Percentiles rank a stretch among this genome's conserved stretches.
Evolutionary conservation across 2,888 invertebrate genomes (phyloP).

Genomic region (Acanthacorydalis orientalis): DNA sequence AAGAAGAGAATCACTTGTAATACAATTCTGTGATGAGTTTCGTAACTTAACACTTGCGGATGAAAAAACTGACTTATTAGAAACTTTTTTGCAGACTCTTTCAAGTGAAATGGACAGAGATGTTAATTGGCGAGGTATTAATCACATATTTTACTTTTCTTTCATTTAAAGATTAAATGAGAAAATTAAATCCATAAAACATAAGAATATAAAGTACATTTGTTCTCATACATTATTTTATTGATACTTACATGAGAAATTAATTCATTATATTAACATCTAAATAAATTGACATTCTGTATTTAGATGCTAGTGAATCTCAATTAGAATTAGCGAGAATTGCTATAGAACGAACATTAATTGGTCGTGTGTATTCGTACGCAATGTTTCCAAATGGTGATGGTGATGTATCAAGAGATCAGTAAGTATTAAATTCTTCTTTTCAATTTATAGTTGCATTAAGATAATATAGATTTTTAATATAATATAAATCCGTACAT

Average conservation of each 20-base stretch:
- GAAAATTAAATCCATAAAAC: no score
- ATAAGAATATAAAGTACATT: no score
- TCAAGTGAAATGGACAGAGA: slow-evolving; percentile 52
- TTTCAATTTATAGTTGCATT: neutral
- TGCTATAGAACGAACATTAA: slow-evolving; percentile 80
- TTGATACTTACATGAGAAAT: no score
- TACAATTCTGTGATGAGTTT: slow-evolving; percentile 66
- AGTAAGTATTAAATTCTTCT: slow-evolving; percentile 34
- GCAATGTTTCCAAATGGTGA: slow-evolving; percentile 96
- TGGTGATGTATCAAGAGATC: slow-evolving; percentile 81
- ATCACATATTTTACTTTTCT: neutral
- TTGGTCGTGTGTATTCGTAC: slow-evolving; percentile 78
- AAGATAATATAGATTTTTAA: neutral
- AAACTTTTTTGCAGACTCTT: slow-evolving; percentile 58
- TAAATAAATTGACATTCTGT: slow-evolving; percentile 1
- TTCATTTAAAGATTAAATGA: no score
- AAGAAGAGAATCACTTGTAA: slow-evolving; percentile 52
- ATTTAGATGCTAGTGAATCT: slow-evolving; percentile 45
- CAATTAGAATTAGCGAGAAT: slow-evolving; percentile 61
- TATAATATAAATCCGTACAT: no score
- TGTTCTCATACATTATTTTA: no score
- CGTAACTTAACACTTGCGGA: slow-evolving; percentile 64
- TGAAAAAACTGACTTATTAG: slow-evolving; percentile 80
- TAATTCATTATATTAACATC: neutral
- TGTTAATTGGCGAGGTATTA: slow-evolving; percentile 52